Evolutionary conservation across 2,113 vertebrate genomes (phyloP), one percentile per base, ranked within the genome.

Genomic region (Lophura nycthemera): DNA sequence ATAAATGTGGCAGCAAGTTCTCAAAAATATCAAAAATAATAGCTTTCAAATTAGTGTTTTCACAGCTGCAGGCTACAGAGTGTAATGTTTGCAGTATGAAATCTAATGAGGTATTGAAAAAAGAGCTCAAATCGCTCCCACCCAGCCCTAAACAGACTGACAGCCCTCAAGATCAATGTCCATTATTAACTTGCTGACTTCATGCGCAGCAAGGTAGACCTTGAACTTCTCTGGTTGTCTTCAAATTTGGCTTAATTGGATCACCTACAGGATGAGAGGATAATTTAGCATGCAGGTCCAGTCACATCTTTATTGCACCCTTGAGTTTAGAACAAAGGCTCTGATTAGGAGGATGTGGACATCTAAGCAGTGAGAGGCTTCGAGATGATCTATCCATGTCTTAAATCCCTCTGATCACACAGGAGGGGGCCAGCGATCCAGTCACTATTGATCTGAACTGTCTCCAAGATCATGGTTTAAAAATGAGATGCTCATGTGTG

Each of bases 211-310:
- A 90, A 92, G 91, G 88, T 80, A 94, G 85, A 88, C 76, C 57
- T 81, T 72, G 66, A 90, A 90, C 94, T 91, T 90, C 88, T 95
- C 93, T 92, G 93, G 63, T 75, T 95, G 73, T 88, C 88, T 92
- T 95, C 94, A 95, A 82, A 92, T 90, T 88, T 90, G 70, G 48
- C 42, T 94, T 96, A 96, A 95, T 83, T 93, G 94, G 95, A 95
- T 95, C 88, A 96, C 95, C 86, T 84, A 94, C 86, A 93, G 95
- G 83, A 95, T 95, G 86, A 90, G 86, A 93, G 45, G 73, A 8
- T 95, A 81, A 93, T 96, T 96, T 65, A 86, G 61, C 77, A 86
- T 66, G 70, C 70, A 76, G 45, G 73, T 43, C 88, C 93, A 94
- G 69, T 60, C 73, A 90, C 36, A 38, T 65, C 76, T 90, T 86